phyloP scores from a whole-genome alignment of 53 echinoderm and acorn worm genomes.

The Actinopyga echinites region DNA sequence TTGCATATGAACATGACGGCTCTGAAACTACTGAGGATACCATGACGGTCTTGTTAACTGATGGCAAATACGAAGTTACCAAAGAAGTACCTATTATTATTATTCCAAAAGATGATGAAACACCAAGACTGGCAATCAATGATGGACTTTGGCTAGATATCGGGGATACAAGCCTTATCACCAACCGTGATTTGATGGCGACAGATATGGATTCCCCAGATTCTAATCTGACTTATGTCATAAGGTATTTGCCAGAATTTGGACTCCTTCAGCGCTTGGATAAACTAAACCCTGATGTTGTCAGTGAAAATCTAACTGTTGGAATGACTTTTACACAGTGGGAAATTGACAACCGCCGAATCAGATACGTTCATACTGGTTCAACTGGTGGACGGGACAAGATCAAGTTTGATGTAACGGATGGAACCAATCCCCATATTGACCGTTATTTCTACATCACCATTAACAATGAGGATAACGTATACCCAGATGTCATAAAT shows the following conservation, averaged over 20 bases:
- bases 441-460: constrained; percentile 97
- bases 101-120: constrained; percentile 84
- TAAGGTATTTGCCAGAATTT: constrained; percentile 71
- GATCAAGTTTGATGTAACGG: constrained; percentile 98
- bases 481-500: constrained; percentile 91
- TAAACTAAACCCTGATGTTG: constrained; percentile 59
- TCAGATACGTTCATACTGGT: constrained; percentile 82
- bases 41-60: constrained; percentile 86
- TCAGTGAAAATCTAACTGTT: constrained; percentile 84
- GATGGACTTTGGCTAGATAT: constrained; percentile 95
- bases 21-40: constrained; percentile 89
- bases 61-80: constrained; percentile 94
- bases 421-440: constrained; percentile 88
- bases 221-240: constrained; percentile 85
- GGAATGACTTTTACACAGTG: constrained; percentile 95
- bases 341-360: constrained; percentile 94
- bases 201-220: constrained; percentile 96
- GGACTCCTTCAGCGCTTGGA: constrained; percentile 87
- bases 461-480: constrained; percentile 82
- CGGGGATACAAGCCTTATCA: constrained; percentile 72
- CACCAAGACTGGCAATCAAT: constrained; percentile 88
- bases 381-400: constrained; percentile 82
- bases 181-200: constrained; percentile 84
- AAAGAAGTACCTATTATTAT: constrained; percentile 69
- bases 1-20: constrained; percentile 89